Base-by-base conservation (phyloP, 2,797 vertebrate genomes). In the Sebastes oblongus region DNA sequence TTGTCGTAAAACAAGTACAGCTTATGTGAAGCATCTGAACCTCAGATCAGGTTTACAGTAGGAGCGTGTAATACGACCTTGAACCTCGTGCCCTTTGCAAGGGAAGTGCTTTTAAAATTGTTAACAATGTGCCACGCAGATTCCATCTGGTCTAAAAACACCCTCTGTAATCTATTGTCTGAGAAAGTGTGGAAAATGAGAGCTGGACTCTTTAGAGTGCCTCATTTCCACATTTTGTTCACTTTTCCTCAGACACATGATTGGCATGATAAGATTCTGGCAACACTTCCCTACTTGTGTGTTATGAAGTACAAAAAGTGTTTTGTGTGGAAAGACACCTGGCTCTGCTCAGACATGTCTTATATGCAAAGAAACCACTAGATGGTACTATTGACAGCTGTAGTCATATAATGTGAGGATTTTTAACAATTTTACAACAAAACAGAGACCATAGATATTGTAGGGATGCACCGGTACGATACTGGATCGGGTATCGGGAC, bases 141-240 rank as follows among this genome's bases (percentile, higher is more conserved):
- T 83, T 80, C 79, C 70, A 71, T 46, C 39, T 79, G 72, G 72
- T 85, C 59, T 89, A 84, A 92, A 93, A 91, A 90, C 89, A 90
- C 83, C 69, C 86, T 29, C 42, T 2, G 77, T 20, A 5, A 77
- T 72, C 87, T 84, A 91, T 93, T 94, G 91, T 92, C 79, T 68
- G 66, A 66, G 34, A 85, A 82, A 66, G 85, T 88, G 82, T 88
- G 82, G 87, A 88, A 86, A 87, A 59, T 50, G 46, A 86, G 82
- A 87, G 75, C 59, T 59, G 77, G 91, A 80, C 78, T 42, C 80
- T 86, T 89, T 25, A 85, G 81, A 91, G 88, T 78, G 81, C 58
- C 83, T 77, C 87, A 80, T 86, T 94, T 92, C 91, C 94, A 92
- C 91, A 89, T 86, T 89, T 90, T 91, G 91, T 91, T 91, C 89